A percentile compares a stretch with the other conserved stretches of the same genome.
These are phyloP conservation scores for Nephotettix cincticeps DNA, from an alignment of 1,140 invertebrate genomes.

Conservation along the genomic window DNA sequence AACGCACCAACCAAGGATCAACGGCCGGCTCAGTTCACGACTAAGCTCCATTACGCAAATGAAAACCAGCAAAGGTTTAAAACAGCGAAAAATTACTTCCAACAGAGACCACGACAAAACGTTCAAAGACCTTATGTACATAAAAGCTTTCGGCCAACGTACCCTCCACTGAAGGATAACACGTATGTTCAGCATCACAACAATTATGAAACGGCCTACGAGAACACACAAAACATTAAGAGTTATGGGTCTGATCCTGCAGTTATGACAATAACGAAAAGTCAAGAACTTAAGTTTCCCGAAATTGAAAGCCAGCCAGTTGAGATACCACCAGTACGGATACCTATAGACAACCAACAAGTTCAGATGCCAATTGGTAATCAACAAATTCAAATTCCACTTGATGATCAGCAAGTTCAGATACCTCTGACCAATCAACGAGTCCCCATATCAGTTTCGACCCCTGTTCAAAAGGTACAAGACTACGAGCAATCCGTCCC, in stretches of 20 bases:
- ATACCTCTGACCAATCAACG: neutral
- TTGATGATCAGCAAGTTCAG: too few species aligned
- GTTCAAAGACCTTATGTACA: too few species aligned
- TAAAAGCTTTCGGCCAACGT: too few species aligned
- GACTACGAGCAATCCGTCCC: conserved; percentile 7
- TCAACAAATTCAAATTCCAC: too few species aligned
- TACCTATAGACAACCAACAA: too few species aligned
- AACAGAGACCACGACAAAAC: neutral
- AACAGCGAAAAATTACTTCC: neutral
- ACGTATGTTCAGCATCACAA: too few species aligned
- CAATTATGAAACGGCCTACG: too few species aligned
- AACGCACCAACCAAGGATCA: neutral
- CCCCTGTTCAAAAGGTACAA: neutral
- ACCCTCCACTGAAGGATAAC: too few species aligned
- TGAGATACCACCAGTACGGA: too few species aligned
- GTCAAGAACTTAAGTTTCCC: neutral
- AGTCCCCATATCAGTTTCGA: neutral
- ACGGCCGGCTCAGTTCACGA: conserved; percentile 41
- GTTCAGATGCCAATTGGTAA: too few species aligned
- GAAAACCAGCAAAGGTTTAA: neutral
- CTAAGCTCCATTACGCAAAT: conserved; percentile 11
- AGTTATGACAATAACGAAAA: neutral
- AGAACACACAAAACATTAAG: too few species aligned
- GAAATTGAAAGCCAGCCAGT: neutral
- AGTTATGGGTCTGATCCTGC: too few species aligned